These are phyloP conservation scores for Crenuchus spilurus DNA, from an alignment of 2,797 vertebrate species.

Conservation along the genomic window DNA sequence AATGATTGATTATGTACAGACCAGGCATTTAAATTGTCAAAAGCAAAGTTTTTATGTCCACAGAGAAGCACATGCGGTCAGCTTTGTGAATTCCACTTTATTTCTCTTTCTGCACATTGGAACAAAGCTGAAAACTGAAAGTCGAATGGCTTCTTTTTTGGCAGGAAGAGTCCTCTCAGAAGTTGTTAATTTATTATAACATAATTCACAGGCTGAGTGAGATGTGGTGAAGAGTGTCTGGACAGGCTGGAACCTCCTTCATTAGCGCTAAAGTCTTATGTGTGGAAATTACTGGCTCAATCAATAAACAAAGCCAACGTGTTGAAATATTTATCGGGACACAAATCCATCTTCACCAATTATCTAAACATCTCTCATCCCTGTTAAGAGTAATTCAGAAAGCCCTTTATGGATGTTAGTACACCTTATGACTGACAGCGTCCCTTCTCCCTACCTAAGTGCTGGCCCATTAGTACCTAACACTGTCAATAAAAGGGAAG, in stretches of 20 bases:
- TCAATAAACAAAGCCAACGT: constrained; percentile 87
- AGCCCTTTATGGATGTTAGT: constrained; percentile 81
- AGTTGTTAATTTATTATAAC: constrained; percentile 83
- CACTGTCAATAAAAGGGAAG: constrained; percentile 75
- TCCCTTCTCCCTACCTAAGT: constrained; percentile 79
- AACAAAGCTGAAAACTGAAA: constrained; percentile 38
- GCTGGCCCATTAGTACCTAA: constrained; percentile 80
- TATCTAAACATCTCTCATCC: constrained; percentile 82
- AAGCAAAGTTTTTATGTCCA: constrained; percentile 33
- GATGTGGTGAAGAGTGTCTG: constrained; percentile 82
- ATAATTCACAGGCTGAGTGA: constrained; percentile 78
- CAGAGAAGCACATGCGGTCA: not conserved
- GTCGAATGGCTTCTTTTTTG: constrained; percentile 44
- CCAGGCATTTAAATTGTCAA: constrained; percentile 2
- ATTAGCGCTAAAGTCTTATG: constrained; percentile 81
- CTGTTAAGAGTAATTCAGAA: constrained; percentile 84
- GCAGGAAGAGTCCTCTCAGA: constrained; percentile 64
- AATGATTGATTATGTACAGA: constrained; percentile 31
- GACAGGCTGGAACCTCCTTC: constrained; percentile 85
- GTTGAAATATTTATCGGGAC: constrained; percentile 88
- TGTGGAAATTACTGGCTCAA: constrained; percentile 85
- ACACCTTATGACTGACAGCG: constrained; percentile 83
- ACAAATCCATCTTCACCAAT: constrained; percentile 78
- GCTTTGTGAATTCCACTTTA: constrained; percentile 38
- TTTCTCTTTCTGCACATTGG: constrained; percentile 32